These are phyloP conservation scores for Ceratitis capitata DNA, from an alignment of 1,140 invertebrate species.

Conservation along the genomic window DNA sequence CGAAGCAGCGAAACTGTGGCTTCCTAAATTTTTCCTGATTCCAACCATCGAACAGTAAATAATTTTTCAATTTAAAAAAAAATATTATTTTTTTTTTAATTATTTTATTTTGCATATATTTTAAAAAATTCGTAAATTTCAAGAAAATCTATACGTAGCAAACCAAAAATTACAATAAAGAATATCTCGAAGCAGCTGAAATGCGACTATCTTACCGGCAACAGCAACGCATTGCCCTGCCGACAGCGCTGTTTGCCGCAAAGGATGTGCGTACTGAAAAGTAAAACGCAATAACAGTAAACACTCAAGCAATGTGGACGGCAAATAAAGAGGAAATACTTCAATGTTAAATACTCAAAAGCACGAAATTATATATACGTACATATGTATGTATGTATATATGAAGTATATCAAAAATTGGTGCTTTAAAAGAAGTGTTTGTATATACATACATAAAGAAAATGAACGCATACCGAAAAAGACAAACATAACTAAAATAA, in stretches of 20 bases:
- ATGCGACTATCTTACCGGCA: not conserved
- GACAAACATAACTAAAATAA: not conserved
- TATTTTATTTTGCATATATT: no score
- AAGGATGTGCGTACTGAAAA: slow-evolving; percentile 27
- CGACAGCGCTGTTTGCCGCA: not conserved
- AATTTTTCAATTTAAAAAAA: no score
- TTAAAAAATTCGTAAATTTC: no score
- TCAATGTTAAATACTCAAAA: not conserved
- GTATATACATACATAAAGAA: not conserved
- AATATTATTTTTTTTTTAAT: no score
- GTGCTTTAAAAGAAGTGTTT: not conserved
- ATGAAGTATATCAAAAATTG: not conserved
- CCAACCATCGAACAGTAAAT: no score
- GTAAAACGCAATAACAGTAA: slow-evolving; percentile 32
- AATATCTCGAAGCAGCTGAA: no score
- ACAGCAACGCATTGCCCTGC: not conserved
- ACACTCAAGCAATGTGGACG: not conserved
- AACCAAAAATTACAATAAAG: no score
- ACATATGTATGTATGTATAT: no score
- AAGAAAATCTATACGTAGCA: no score
- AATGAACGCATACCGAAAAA: not conserved
- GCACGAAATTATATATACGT: not conserved
- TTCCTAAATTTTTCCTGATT: no score
- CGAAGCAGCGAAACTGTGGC: not conserved
- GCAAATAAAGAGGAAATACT: not conserved